Base-by-base conservation (phyloP, 2,888 invertebrate species). In the Camptogramma bilineatum region DNA sequence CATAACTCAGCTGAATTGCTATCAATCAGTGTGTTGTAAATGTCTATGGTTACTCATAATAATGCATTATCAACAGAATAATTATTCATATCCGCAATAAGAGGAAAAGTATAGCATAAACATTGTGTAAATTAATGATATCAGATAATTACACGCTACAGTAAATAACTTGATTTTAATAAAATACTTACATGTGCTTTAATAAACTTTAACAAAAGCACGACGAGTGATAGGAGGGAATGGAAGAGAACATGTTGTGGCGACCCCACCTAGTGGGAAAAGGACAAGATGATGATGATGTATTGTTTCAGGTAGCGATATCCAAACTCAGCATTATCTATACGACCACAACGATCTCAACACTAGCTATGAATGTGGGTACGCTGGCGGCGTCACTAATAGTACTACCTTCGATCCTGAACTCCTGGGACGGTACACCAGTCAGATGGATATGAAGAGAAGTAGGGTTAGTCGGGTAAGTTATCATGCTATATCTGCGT, bases 391-490 rank as follows among this genome's bases (percentile, higher is more conserved):
- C 2, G 85, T 91, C 24, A 95, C 95, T 56, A 94, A 94, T 77
- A 95, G 94, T 74, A 94, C 95, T 63, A 91, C 93, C n/a, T 95
- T 94, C 72, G 91, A 93, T 42, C 85, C 87, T 0, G 74, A 80
- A 9, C 77, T 91, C 7, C 66, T 82, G 66, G 82, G 85, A 50
- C 84, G 88, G 63, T 77, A 88, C 54, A 78, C 78, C 5, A 76
- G 84, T 73, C 80, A 91, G 70, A 82, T 89, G 72, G 87, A 86
- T 59, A 76, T 86, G 50, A 91, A 94, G 76, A 91, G 88, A 74
- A 95, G 95, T 79, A 94, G 95, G 80, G 94, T 95, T 62, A 91
- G 94, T 70, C 94, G 96, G 90, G 96, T 96, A 83, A 94, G 94
- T 62, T 19, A 5, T 24, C n/a, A n/a, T n/a, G n/a, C n/a, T n/a